These are phyloP conservation scores for Lithosia quadra DNA, from an alignment of 2,888 invertebrate species.

Conservation along the genomic window DNA sequence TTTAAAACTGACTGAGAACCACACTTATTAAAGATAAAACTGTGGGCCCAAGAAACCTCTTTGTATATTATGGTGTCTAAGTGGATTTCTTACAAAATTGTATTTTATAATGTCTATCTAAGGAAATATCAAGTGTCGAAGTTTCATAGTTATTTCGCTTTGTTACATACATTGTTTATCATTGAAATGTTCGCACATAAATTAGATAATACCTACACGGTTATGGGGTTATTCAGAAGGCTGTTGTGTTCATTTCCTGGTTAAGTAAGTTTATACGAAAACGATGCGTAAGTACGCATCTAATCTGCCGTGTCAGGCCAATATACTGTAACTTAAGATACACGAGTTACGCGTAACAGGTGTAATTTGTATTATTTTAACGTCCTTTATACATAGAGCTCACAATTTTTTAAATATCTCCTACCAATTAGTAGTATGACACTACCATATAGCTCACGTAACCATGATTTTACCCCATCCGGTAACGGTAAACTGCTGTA, in stretches of 20 bases:
- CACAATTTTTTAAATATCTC: too few relatives aligned
- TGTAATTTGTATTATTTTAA: too few relatives aligned
- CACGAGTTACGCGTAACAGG: too few relatives aligned
- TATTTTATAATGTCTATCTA: neutral
- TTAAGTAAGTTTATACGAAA: conserved; percentile 10
- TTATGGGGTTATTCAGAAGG: conserved; percentile 11
- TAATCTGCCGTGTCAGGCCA: too few relatives aligned
- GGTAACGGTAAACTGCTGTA: too few relatives aligned
- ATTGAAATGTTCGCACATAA: conserved; percentile 39
- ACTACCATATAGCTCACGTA: too few relatives aligned
- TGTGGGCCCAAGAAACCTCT: neutral
- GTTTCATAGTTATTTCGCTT: conserved; percentile 4
- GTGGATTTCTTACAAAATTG: conserved; percentile 3
- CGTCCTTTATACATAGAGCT: too few relatives aligned
- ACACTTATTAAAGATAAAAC: neutral
- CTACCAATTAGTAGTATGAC: too few relatives aligned
- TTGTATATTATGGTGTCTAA: neutral
- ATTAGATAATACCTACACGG: conserved; percentile 16
- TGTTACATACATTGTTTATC: conserved; percentile 18
- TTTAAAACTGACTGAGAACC: too few relatives aligned
- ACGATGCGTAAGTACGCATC: neutral
- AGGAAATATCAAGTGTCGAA: neutral
- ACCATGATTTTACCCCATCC: too few relatives aligned
- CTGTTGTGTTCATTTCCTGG: conserved; percentile 16
- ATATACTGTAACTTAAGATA: too few relatives aligned